These are phyloP conservation scores for Lophius piscatorius DNA, from an alignment of 2,113 vertebrate genomes.

Conservation along the genomic window DNA sequence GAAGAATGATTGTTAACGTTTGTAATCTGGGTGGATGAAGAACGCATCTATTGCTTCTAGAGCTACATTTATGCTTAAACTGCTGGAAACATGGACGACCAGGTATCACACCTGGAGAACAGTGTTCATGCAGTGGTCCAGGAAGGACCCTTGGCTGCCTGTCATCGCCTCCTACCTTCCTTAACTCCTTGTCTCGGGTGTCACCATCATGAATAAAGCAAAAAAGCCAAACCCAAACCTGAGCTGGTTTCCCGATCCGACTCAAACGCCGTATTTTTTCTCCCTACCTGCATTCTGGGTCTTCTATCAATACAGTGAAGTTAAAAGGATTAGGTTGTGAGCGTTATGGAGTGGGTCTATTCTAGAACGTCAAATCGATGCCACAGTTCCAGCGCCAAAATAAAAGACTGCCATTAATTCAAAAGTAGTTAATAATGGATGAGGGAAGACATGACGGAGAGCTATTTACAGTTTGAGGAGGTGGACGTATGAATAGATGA, in stretches of 20 bases:
- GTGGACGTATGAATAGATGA: constrained; percentile 70
- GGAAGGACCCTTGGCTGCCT: background rate
- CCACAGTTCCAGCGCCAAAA: constrained; percentile 24
- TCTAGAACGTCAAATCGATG: constrained; percentile 26
- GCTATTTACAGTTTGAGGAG: constrained; percentile 73
- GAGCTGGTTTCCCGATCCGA: too few relatives aligned
- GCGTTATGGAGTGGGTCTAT: background rate
- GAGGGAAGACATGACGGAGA: constrained; percentile 63
- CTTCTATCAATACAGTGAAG: background rate
- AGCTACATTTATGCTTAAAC: too few relatives aligned
- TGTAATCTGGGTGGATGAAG: too few relatives aligned
- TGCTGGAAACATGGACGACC: too few relatives aligned
- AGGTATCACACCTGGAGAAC: too few relatives aligned
- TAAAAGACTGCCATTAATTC: constrained; percentile 68
- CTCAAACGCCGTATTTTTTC: background rate
- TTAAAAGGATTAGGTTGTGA: constrained; percentile 3
- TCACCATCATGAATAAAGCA: background rate
- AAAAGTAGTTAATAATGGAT: constrained; percentile 71
- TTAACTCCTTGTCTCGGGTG: background rate
- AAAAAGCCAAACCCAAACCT: too few relatives aligned
- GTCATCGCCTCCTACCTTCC: background rate
- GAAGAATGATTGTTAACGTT: too few relatives aligned
- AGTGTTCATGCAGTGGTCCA: too few relatives aligned
- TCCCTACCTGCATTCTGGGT: background rate
- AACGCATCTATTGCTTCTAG: too few relatives aligned